phyloP scores from a whole-genome alignment of 2,888 invertebrate species.

The Latrodectus hesperus region DNA sequence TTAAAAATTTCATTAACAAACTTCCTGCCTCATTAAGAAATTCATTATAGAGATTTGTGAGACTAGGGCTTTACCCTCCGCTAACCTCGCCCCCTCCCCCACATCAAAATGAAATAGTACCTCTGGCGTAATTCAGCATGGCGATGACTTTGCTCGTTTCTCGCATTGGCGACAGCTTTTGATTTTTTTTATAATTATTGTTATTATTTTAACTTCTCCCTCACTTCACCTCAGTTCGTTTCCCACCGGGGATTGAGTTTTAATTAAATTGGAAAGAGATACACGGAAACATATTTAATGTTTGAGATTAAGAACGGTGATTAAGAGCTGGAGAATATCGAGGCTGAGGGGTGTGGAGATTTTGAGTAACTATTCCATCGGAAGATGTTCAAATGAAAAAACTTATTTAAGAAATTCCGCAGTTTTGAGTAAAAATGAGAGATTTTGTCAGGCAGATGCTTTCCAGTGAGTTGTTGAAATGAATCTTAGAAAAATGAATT shows the following conservation, averaged over 20 bases:
- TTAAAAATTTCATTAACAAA: constrained; percentile 66
- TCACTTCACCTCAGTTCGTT: background rate
- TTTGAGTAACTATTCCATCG: background rate
- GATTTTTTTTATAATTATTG: too few species aligned
- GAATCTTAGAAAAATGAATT: background rate
- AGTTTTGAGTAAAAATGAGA: background rate
- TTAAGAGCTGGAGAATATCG: background rate
- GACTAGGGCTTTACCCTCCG: background rate
- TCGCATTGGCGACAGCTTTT: background rate
- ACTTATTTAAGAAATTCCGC: background rate
- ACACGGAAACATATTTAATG: constrained; percentile 47
- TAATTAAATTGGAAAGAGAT: constrained; percentile 56
- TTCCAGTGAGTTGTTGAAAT: background rate
- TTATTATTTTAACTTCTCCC: background rate
- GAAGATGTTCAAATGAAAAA: background rate
- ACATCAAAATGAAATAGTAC: constrained; percentile 28
- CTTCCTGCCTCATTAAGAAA: constrained; percentile 62
- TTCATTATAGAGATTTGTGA: constrained; percentile 61
- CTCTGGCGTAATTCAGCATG: constrained; percentile 11
- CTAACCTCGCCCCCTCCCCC: background rate
- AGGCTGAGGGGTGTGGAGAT: background rate
- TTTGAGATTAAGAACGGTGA: constrained; percentile 9
- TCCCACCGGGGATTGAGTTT: constrained; percentile 42
- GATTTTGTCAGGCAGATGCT: background rate
- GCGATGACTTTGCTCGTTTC: background rate